These are phyloP conservation scores for Colistium nudipinnis DNA, from an alignment of 2,113 vertebrate species.

Conservation along the genomic window DNA sequence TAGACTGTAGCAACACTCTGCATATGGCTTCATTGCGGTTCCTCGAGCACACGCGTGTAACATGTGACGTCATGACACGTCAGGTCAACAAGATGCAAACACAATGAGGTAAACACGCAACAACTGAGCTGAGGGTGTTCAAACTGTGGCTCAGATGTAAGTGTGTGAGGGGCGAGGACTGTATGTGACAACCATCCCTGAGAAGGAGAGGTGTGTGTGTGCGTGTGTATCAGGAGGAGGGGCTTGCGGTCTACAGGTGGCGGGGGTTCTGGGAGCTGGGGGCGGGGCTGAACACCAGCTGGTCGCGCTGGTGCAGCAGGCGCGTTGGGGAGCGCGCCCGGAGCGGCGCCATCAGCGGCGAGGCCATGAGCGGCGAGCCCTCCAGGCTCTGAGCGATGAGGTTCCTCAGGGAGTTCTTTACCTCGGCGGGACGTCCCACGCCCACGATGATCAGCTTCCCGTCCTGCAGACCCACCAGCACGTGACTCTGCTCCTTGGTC, in stretches of 20 bases:
- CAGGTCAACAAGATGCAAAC: slow-evolving; percentile 47
- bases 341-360: slow-evolving; percentile 83
- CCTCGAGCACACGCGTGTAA: slow-evolving; percentile 13
- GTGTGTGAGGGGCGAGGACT: slow-evolving; percentile 9
- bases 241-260: background rate
- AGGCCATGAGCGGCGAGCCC: slow-evolving; percentile 85
- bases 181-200: slow-evolving; percentile 63
- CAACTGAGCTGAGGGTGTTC: slow-evolving; percentile 25
- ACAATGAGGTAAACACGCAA: slow-evolving; percentile 43
- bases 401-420: slow-evolving; percentile 90
- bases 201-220: slow-evolving; percentile 46
- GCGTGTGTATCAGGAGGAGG: background rate
- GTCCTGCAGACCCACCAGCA: slow-evolving; percentile 93
- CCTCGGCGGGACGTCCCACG: slow-evolving; percentile 96
- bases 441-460: slow-evolving; percentile 97
- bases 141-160: slow-evolving; percentile 30
- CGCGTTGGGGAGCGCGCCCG: slow-evolving; percentile 85
- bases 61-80: slow-evolving; percentile 50
- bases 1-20: slow-evolving; percentile 49
- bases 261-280: slow-evolving; percentile 66
- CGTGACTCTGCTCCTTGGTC: slow-evolving; percentile 94
- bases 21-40: slow-evolving; percentile 66
- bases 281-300: slow-evolving; percentile 81
- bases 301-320: slow-evolving; percentile 86
- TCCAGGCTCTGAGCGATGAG: slow-evolving; percentile 87